These are phyloP conservation scores for Buceros bicornis DNA, from an alignment of 2,797 vertebrate genomes.

Conservation along the genomic window DNA sequence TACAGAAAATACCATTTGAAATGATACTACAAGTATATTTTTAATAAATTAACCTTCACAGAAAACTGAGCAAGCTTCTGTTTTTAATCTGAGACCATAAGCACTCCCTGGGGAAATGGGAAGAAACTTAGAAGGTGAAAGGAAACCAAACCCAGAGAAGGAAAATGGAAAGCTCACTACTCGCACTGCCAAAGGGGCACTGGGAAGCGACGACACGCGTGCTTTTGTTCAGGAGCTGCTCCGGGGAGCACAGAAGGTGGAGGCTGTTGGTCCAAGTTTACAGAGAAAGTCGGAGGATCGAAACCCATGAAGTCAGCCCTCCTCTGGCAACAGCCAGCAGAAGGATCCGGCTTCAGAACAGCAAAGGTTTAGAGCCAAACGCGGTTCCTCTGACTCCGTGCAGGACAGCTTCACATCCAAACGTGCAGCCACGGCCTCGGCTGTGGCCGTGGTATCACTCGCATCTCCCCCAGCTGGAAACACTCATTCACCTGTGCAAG, in stretches of 20 bases:
- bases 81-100: not conserved
- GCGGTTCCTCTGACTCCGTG: not conserved
- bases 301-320: not conserved
- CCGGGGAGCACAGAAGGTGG: not conserved
- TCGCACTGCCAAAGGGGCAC: not conserved
- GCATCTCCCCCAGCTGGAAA: not conserved
- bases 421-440: not conserved
- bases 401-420: not conserved
- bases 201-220: not conserved
- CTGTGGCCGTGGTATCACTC: fast-evolving
- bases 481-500: not conserved
- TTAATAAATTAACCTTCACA: not conserved
- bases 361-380: not conserved
- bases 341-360: not conserved
- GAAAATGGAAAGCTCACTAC: not conserved
- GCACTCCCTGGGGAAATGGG: not conserved
- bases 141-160: conserved; percentile 3
- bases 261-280: not conserved
- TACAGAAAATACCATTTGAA: conserved; percentile 3
- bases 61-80: conserved; percentile 1
- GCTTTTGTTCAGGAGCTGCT: not conserved
- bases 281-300: not conserved
- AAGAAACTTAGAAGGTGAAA: not conserved
- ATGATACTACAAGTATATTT: not conserved
- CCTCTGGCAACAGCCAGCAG: not conserved